phyloP scores from a whole-genome alignment of 2,113 vertebrate species.

The Trochalopteron elliotii region DNA sequence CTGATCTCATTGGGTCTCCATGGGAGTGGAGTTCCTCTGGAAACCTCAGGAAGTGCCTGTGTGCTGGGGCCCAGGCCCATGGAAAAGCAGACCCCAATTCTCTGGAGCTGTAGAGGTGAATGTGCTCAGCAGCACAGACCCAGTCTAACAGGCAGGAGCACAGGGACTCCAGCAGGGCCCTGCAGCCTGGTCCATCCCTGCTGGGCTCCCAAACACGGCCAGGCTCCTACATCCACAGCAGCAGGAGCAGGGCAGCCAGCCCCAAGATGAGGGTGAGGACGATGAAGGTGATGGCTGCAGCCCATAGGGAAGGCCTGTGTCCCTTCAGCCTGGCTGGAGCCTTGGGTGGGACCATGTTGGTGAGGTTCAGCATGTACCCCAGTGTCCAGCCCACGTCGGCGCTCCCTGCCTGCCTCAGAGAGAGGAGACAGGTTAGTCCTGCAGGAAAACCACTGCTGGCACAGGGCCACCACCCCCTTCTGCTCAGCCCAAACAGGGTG shows the following conservation, averaged over 20 bases:
- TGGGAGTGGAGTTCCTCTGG: background rate
- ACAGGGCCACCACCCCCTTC: background rate
- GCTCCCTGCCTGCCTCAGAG: slow-evolving; percentile 72
- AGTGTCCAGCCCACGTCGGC: slow-evolving; percentile 86
- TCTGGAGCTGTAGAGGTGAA: background rate
- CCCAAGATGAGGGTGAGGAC: slow-evolving; percentile 14
- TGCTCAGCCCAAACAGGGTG: rapidly evolving
- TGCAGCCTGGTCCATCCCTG: background rate
- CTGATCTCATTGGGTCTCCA: background rate
- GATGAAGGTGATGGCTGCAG: slow-evolving; percentile 66
- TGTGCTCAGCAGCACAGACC: rapidly evolving
- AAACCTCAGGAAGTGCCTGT: background rate
- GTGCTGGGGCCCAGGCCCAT: background rate
- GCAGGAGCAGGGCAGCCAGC: background rate
- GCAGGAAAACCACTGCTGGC: background rate
- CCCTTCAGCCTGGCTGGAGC: slow-evolving; percentile 46
- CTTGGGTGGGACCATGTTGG: slow-evolving; percentile 81
- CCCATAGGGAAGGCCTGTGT: slow-evolving; percentile 72
- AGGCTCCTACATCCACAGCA: background rate
- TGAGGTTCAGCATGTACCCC: slow-evolving; percentile 92
- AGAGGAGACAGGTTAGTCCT: background rate
- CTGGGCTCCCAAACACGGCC: rapidly evolving
- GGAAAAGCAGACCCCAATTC: background rate
- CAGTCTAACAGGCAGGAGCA: background rate
- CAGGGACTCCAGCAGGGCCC: rapidly evolving